Evolutionary conservation across 2,113 vertebrate species (phyloP), one percentile per base, ranked within the genome.

Genomic region (Panthera leo): DNA sequence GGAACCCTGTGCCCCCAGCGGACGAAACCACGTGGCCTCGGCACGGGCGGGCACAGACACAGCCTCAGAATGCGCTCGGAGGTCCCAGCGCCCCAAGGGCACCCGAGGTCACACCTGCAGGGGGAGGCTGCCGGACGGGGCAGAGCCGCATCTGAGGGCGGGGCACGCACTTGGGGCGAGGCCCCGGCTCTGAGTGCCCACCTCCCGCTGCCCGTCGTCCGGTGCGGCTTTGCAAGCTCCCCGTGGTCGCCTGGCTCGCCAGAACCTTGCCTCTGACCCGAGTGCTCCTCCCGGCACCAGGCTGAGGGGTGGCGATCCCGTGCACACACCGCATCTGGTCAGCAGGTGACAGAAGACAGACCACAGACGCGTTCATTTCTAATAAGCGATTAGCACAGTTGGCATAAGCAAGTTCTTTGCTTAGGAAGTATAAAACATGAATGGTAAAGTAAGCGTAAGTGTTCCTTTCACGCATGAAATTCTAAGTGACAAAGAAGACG

Each of bases 61-160:
- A 6, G 68, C 34, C 34, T 2, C 18, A 15, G 19, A 11, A 21
- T 4, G 4, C 8, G 70, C 21, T 36, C 31, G 2, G 1, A 5
- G 70, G n/a, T 71, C 70, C 8, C 70, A 71, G 70, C 18, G n/a
- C 34, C 70, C 70, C n/a, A 36, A 19, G 19, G 68, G 18, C 8
- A 11, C 70, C 63, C 3, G 70, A 21, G 70, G 34, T n/a, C 67
- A n/a, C 12, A 67, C 13, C 12, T 15, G 13, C 65, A 15, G 65
- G 29, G 65, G 29, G 65, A 34, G 34, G 68, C 34, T 15, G 65
- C 31, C 3, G 34, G 31, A 68, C 55, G 6, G 6, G 55, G 21
- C 21, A 61, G 58, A 61, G 58, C 58, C 15, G 31, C 14, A 1
- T 34, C 29, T 16, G 65, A 34, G 29, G 65, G 63, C 6, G 2